Evolutionary conservation across 2,888 invertebrate species (phyloP).

Genomic region (Dryadula phaetusa): DNA sequence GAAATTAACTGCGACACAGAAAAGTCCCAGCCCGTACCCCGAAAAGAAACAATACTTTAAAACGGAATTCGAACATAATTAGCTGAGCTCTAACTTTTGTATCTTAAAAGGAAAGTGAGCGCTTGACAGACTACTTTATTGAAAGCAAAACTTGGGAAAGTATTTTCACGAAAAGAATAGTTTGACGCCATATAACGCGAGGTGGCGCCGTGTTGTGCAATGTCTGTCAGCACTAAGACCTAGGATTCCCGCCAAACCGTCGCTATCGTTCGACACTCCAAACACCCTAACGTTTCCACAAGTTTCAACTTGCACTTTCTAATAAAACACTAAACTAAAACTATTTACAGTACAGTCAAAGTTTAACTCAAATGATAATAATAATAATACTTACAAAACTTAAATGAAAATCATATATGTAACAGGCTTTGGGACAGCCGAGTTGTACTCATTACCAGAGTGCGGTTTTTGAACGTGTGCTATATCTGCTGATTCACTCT

Average conservation of each 20-base stretch:
- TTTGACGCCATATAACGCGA: slow-evolving; percentile 50
- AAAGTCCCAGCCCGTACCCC: background rate
- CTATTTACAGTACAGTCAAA: background rate
- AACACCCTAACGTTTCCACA: slow-evolving; percentile 5
- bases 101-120: slow-evolving; percentile 15
- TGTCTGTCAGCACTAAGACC: slow-evolving; percentile 55
- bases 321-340: background rate
- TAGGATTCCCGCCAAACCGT: slow-evolving; percentile 39
- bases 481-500: slow-evolving; percentile 17
- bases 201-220: slow-evolving; percentile 57
- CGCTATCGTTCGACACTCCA: slow-evolving; percentile 7
- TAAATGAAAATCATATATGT: slow-evolving; percentile 8
- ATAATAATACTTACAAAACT: slow-evolving; percentile 14
- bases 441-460: slow-evolving; percentile 7
- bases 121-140: slow-evolving; percentile 25
- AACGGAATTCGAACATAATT: background rate
- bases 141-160: slow-evolving; percentile 40
- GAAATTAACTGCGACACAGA: background rate
- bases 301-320: slow-evolving; percentile 12
- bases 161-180: slow-evolving; percentile 52
- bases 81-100: background rate
- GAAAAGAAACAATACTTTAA: background rate
- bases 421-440: slow-evolving; percentile 9
- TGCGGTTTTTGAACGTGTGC: slow-evolving; percentile 25
- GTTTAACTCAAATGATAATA: background rate